Base-by-base conservation (phyloP, 1,140 invertebrate species). In the Coelopa frigida region DNA sequence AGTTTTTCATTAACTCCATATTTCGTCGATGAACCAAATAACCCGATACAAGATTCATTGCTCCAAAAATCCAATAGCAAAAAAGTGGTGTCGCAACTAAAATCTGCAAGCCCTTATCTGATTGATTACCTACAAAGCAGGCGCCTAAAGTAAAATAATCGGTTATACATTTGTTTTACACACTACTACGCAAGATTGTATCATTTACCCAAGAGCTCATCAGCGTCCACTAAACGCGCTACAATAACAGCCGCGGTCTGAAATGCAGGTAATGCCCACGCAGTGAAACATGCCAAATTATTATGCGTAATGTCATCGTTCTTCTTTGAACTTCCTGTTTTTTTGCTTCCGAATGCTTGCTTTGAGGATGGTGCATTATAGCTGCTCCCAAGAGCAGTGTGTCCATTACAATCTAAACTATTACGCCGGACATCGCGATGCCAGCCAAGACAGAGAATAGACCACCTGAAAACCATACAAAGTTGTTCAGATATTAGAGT, bases 121-220 rank as follows among this genome's bases (percentile, higher is more conserved):
- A 87, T 61, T 88, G 86, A 71, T 89, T 88, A n/a, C 91, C 91
- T 18, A 94, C 88, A 65, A 81, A 91, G 66, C 91, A 95, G 29
- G 85, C 83, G 36, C 89, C 90, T 87, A 73, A 3, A 76, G 40
- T 8, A 47, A n/a, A n/a, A n/a, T n/a, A n/a, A n/a, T n/a, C n/a
- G n/a, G n/a, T n/a, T n/a, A n/a, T n/a, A n/a, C n/a, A n/a, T n/a
- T n/a, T n/a, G n/a, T n/a, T n/a, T n/a, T n/a, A n/a, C n/a, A n/a
- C n/a, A n/a, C n/a, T n/a, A n/a, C n/a, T n/a, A n/a, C n/a, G n/a
- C n/a, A n/a, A n/a, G n/a, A n/a, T n/a, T n/a, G n/a, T n/a, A 39
- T n/a, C 22, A 66, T 61, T 72, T 72, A 82, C 85, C 85, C 52
- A 89, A 88, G 29, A 95, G 73, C 67, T 94, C 79, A 76, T 89